Conservation (phyloP, 2,888 invertebrate genomes). For the Macrosiphum euphorbiae region DNA sequence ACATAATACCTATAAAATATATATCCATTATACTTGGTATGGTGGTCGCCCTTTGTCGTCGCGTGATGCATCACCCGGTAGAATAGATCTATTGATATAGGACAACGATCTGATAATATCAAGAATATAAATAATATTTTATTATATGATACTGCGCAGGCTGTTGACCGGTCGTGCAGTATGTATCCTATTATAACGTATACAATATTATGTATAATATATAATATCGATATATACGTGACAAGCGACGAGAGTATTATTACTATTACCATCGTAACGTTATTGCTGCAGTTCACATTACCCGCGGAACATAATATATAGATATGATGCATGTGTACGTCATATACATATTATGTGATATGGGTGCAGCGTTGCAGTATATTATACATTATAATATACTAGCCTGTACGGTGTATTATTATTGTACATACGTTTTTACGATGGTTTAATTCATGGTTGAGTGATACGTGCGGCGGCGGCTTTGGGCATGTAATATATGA, state of each 20-base stretch:
- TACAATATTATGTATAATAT: background rate
- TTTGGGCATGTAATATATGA: constrained; percentile 43
- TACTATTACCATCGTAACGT: background rate
- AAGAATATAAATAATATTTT: background rate
- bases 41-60: background rate
- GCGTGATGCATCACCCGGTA: background rate
- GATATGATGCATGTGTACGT: background rate
- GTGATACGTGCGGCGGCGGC: constrained; percentile 36
- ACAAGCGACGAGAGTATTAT: background rate
- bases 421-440: background rate
- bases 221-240: background rate
- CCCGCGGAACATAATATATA: background rate
- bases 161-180: background rate
- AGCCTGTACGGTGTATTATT: background rate
- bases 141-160: background rate
- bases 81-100: background rate
- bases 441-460: constrained; percentile 52
- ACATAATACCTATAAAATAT: background rate
- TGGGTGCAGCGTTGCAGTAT: constrained; percentile 11
- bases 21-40: background rate
- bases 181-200: background rate
- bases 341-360: background rate
- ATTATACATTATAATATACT: constrained; percentile 25
- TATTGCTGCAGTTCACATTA: background rate
- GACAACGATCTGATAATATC: background rate